These are phyloP conservation scores for Drosophila gaucha DNA, from an alignment of 2,888 invertebrate genomes.

Conservation along the genomic window DNA sequence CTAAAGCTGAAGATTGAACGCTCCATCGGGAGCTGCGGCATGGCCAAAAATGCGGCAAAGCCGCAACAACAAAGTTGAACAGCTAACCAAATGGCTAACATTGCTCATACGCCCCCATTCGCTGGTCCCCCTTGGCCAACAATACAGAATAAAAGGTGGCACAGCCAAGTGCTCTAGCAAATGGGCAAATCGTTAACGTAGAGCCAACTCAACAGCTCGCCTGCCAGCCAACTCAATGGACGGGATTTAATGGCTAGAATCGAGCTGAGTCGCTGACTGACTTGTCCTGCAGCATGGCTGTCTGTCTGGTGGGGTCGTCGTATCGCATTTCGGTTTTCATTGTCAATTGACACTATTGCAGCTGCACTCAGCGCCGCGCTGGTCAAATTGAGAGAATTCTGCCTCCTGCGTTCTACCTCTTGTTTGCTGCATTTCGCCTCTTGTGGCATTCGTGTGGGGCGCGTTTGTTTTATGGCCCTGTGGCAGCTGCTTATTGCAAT, in stretches of 20 bases:
- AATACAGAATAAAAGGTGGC: constrained; percentile 58
- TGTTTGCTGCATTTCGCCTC: not conserved
- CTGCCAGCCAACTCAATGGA: constrained; percentile 31
- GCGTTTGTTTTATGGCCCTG: constrained; percentile 70
- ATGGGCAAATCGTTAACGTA: constrained; percentile 72
- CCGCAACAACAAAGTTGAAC: constrained; percentile 55
- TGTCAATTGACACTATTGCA: constrained; percentile 78
- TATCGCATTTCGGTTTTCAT: constrained; percentile 71
- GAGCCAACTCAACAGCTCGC: constrained; percentile 45
- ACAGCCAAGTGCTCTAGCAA: constrained; percentile 67
- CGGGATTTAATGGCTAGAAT: constrained; percentile 49
- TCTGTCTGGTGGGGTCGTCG: constrained; percentile 18
- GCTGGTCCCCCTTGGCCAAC: not conserved
- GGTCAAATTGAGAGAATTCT: constrained; percentile 20
- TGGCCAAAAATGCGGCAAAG: constrained; percentile 38
- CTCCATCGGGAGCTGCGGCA: constrained; percentile 55
- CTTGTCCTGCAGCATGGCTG: constrained; percentile 6
- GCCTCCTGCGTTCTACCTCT: not conserved
- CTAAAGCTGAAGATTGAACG: constrained; percentile 57
- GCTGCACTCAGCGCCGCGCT: constrained; percentile 27
- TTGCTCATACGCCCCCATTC: constrained; percentile 52
- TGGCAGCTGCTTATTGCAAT: constrained; percentile 75
- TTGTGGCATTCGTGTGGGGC: constrained; percentile 16
- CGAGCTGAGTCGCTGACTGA: constrained; percentile 13
- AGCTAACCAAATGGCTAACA: constrained; percentile 48